Conservation (phyloP, 2,797 vertebrate genomes). For the Taenioides sp. region DNA sequence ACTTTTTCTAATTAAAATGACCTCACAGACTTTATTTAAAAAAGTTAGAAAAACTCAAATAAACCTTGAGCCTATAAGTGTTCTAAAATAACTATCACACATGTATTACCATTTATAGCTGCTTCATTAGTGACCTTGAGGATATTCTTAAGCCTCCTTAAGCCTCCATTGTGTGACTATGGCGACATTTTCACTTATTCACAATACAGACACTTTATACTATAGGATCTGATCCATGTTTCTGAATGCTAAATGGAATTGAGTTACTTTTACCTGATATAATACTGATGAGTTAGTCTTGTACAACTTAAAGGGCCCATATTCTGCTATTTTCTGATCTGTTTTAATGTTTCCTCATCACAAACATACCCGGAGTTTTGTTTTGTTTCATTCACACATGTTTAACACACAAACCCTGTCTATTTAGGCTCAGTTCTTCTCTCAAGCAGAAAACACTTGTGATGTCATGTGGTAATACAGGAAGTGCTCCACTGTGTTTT, state of each 20-base stretch:
- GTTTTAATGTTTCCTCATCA: too few species aligned
- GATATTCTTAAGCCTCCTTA: neutral
- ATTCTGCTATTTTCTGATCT: too few species aligned
- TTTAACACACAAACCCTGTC: too few species aligned
- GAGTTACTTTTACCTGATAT: neutral
- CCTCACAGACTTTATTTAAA: neutral
- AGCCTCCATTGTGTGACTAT: neutral
- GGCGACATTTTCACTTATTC: neutral
- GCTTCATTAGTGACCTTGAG: neutral
- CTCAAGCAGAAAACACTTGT: too few species aligned
- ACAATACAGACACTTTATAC: neutral
- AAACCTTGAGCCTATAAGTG: neutral
- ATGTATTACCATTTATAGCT: neutral
- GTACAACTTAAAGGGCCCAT: too few species aligned
- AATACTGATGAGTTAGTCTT: neutral
- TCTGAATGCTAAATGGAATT: neutral
- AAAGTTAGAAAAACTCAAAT: neutral
- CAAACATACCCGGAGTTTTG: too few species aligned
- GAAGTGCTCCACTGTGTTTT: too few species aligned
- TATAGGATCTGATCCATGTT: neutral
- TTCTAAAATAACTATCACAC: neutral
- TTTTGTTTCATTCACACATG: too few species aligned
- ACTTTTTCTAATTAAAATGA: neutral
- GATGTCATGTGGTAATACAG: too few species aligned
- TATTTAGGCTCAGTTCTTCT: too few species aligned